Evolutionary conservation across 2,888 invertebrate species (phyloP).

Genomic region (Mythimna lalbum): DNA sequence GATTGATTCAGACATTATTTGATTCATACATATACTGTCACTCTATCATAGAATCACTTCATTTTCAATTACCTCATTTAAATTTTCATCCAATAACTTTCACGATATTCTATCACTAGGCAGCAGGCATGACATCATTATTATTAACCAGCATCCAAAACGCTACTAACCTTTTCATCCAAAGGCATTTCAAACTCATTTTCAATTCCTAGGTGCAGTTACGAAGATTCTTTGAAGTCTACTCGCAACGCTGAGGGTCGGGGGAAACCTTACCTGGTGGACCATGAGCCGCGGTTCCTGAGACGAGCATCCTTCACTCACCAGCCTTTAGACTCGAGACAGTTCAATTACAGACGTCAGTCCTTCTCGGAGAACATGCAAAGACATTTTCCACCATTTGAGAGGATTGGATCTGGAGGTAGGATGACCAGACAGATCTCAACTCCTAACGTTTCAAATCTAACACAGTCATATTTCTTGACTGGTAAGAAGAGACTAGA

Average conservation of each 20-base stretch:
- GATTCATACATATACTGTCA: neutral
- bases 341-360: slow-evolving; percentile 79
- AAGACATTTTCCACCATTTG: slow-evolving; percentile 81
- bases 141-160: neutral
- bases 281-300: slow-evolving; percentile 76
- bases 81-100: neutral
- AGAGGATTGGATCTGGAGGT: slow-evolving; percentile 74
- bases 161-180: slow-evolving; percentile 35
- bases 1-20: neutral
- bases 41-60: neutral
- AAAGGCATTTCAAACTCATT: slow-evolving; percentile 46
- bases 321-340: slow-evolving; percentile 79
- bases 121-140: neutral
- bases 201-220: slow-evolving; percentile 91
- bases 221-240: slow-evolving; percentile 95
- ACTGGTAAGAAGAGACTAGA: slow-evolving; percentile 77
- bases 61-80: neutral
- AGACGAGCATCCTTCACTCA: slow-evolving; percentile 85
- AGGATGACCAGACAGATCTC: slow-evolving; percentile 81
- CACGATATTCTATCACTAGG: neutral
- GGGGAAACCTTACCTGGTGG: slow-evolving; percentile 73
- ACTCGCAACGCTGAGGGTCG: slow-evolving; percentile 85
- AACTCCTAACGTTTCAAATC: slow-evolving; percentile 81
- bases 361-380: slow-evolving; percentile 87
- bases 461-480: slow-evolving; percentile 81